phyloP scores from a whole-genome alignment of 2,113 vertebrate genomes.

The Tachysurus vachellii region DNA sequence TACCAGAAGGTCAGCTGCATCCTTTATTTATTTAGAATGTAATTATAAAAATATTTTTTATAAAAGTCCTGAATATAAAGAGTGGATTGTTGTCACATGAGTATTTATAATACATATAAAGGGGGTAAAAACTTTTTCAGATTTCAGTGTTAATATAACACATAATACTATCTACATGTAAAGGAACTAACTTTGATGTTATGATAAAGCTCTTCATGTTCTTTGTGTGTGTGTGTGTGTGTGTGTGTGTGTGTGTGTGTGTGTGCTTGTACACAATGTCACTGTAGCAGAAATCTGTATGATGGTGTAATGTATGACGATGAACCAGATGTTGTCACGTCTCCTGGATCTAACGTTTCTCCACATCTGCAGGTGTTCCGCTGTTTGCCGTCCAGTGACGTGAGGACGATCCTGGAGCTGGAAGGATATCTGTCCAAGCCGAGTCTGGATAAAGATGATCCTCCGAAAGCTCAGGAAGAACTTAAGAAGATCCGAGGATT shows the following conservation, averaged over 20 bases:
- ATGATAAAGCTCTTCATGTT: background rate
- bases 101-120: background rate
- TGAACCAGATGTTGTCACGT: background rate
- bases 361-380: conserved; percentile 84
- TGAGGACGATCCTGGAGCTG: conserved; percentile 82
- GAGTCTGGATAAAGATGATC: conserved; percentile 81
- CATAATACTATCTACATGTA: background rate
- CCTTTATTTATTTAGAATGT: background rate
- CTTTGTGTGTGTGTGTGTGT: too few relatives aligned
- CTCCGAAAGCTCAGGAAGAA: conserved; percentile 82
- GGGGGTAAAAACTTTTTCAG: background rate
- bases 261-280: background rate
- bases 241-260: too few relatives aligned
- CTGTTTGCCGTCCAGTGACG: conserved; percentile 91
- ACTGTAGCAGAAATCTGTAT: background rate
- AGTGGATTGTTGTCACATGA: background rate
- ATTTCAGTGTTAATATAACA: background rate
- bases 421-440: conserved; percentile 81
- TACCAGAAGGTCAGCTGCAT: conserved; percentile 81
- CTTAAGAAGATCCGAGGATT: conserved; percentile 92
- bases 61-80: background rate
- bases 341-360: background rate
- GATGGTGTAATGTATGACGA: background rate
- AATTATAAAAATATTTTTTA: background rate
- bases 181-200: background rate